Base-by-base conservation (phyloP, 2,113 vertebrate genomes). In the Dipodomys stephensi region DNA sequence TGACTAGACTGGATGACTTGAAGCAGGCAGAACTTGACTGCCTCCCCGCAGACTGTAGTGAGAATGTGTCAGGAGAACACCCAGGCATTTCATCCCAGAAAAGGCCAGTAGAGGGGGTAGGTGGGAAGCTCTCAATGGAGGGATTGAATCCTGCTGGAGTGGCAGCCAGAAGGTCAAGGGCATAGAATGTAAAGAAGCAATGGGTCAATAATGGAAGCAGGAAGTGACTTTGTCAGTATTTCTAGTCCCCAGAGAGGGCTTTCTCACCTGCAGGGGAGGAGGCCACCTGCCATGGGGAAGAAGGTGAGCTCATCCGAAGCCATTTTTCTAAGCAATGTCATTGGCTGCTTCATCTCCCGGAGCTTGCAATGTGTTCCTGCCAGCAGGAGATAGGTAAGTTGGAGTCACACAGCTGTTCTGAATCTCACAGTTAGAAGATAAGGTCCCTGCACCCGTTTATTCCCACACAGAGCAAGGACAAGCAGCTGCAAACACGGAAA, bases 391-490 rank as follows among this genome's bases (percentile, higher is more conserved):
- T 95, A 97, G 96, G 84, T 0, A 65, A 90, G 96, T 96, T 96
- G 94, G 88, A 86, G 39, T 39, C 79, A 73, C 90, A 93, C 99
- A 99, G 99, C 98, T 99, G 99, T 91, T 68, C 39, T 79, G 97
- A 97, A 93, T 99, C 99, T 97, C 99, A 99, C 97, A 3, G 35
- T 27, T 3, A 28, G 57, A n/a, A 4, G 7, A 27, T 0, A 15
- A 71, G 72, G 79, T 80, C 94, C 64, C 44, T 71, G 69, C 73
- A 30, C 77, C 92, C 6, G 6, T 9, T 11, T 25, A 78, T 95
- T 96, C 93, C 85, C 62, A 87, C 94, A 76, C 83, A 69, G 46
- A 69, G 94, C 97, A 98, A 98, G 98, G 98, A 96, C 98, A 98
- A 97, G 96, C 88, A 93, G 96, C 12, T 88, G 96, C 53, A 57